These are phyloP conservation scores for Abramis brama DNA, from an alignment of 2,113 vertebrate genomes.

Conservation along the genomic window DNA sequence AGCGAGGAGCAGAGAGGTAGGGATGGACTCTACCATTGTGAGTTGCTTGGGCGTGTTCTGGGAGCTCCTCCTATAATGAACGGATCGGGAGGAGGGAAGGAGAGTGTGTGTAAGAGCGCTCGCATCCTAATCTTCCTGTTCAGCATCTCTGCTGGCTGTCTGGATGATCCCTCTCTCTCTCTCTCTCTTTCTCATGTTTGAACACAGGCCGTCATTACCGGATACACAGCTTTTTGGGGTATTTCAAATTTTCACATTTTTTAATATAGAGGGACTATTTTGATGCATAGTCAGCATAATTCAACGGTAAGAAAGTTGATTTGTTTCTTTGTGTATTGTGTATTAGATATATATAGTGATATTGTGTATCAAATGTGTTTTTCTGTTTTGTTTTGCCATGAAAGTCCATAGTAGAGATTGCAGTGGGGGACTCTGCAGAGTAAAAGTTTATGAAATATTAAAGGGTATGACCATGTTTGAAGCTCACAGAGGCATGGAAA, in stretches of 20 bases:
- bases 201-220: conserved; percentile 15
- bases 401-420: background rate
- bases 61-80: conserved; percentile 27
- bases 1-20: conserved; percentile 35
- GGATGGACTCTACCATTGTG: conserved; percentile 37
- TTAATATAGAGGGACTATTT: background rate
- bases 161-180: conserved; percentile 21
- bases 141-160: conserved; percentile 37
- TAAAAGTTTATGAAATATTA: conserved; percentile 53
- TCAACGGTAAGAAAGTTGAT: conserved; percentile 51
- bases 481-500: conserved; percentile 1
- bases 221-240: conserved; percentile 8
- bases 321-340: background rate
- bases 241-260: background rate
- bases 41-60: conserved; percentile 36
- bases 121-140: conserved; percentile 34
- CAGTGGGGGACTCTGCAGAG: background rate
- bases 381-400: background rate
- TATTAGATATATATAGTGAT: background rate
- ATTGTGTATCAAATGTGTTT: background rate
- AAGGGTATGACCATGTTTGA: conserved; percentile 3
- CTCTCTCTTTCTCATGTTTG: background rate
- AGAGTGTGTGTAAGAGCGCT: conserved; percentile 13
- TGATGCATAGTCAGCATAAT: conserved; percentile 5
- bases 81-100: conserved; percentile 15